Base-by-base conservation (phyloP, 2,113 vertebrate genomes). In the Corapipo altera region DNA sequence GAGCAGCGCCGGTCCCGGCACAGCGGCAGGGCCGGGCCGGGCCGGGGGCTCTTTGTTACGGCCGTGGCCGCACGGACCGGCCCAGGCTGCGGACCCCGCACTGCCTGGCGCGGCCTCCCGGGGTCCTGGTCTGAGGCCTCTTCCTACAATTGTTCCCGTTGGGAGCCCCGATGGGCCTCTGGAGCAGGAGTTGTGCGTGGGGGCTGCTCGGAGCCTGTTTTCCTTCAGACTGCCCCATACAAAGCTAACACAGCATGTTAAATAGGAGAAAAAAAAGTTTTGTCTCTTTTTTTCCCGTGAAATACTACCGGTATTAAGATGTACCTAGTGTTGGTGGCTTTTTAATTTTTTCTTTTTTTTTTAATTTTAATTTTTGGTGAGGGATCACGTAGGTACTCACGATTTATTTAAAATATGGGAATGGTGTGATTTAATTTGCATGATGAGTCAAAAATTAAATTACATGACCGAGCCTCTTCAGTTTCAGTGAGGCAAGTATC, bases 381-480 rank as follows among this genome's bases (percentile, higher is more conserved):
- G 46, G n/a, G 57, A 28, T 82, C 28, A 2, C 37, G 17, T 70
- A 73, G 51, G 43, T 80, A 39, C 30, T 6, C 44, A 37, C 41
- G 62, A 35, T 95, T 83, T 91, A 85, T 94, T 95, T 91, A 72
- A 91, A 88, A 85, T 92, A 77, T 82, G 87, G 77, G 82, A 91
- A 93, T 88, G 78, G 78, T 94, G 78, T 94, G 89, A 94, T 87
- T 95, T 93, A 87, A 89, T 96, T 95, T 95, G 81, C 89, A 82
- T 89, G 94, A 81, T 95, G 89, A 96, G 89, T 95, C 94, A 95
- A 96, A 94, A 91, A 94, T 94, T 93, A 79, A 94, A 91, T 87
- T 93, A 84, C 81, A 48, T 93, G 94, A 89, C 89, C 77, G 43
- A 41, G 77, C 71, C 85, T 58, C 71, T 66, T 85, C 35, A 91